Evolutionary conservation across 1,140 invertebrate genomes (phyloP).

Genomic region (Nebria ingens): DNA sequence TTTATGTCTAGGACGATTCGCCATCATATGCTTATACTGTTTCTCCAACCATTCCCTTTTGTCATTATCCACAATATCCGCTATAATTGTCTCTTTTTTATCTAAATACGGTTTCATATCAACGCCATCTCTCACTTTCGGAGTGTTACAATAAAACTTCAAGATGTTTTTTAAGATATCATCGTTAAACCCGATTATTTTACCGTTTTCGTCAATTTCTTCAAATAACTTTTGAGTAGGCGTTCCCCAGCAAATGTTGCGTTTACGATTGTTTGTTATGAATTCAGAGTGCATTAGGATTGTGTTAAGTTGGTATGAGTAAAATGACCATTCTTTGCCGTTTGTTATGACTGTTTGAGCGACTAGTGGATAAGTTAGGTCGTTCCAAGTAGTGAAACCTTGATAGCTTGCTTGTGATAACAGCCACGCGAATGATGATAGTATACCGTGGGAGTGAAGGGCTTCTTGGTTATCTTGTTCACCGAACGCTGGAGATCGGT

Average conservation of each 20-base stretch:
- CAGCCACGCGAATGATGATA: slow-evolving; percentile 69
- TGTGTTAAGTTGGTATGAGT: slow-evolving; percentile 83
- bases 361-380: slow-evolving; percentile 77
- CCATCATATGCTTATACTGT: slow-evolving; percentile 53
- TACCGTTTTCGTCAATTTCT: slow-evolving; percentile 49
- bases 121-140: slow-evolving; percentile 44
- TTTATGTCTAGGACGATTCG: slow-evolving; percentile 50
- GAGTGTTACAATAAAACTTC: slow-evolving; percentile 62
- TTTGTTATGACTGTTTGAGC: slow-evolving; percentile 79
- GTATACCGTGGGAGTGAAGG: slow-evolving; percentile 58
- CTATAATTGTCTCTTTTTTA: slow-evolving; percentile 43
- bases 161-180: slow-evolving; percentile 63
- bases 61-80: slow-evolving; percentile 55
- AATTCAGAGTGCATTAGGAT: slow-evolving; percentile 50
- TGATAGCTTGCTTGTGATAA: slow-evolving; percentile 70
- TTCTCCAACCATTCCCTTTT: slow-evolving; percentile 56
- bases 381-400: slow-evolving; percentile 80
- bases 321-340: slow-evolving; percentile 73
- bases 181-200: slow-evolving; percentile 71
- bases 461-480: slow-evolving; percentile 47
- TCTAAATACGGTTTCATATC: slow-evolving; percentile 66
- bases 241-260: slow-evolving; percentile 76
- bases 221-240: slow-evolving; percentile 64
- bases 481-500: slow-evolving; percentile 35
- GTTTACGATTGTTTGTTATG: slow-evolving; percentile 49